Base-by-base conservation (phyloP, 2,888 invertebrate genomes). In the Cabera pusaria region DNA sequence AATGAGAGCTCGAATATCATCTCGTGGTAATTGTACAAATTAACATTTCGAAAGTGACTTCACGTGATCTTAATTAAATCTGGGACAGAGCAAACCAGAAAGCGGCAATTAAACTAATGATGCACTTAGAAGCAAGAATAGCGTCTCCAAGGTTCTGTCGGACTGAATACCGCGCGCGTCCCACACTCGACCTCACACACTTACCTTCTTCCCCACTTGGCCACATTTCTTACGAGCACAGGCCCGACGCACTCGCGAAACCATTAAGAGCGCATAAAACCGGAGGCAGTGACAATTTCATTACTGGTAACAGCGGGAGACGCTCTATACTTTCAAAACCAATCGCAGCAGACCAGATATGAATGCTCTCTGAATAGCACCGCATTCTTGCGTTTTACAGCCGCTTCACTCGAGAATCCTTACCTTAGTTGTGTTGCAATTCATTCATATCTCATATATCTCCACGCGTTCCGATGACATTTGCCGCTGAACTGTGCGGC, bases 401-500 rank as follows among this genome's bases (percentile, higher is more conserved):
- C 42, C 27, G 27, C 45, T 49, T 49, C 41, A 17, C 16, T 22
- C 16, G 35, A 31, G 26, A 31, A 35, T 41, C 26, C 32, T 29
- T 33, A 31, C 29, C 21, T 44, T 23, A 36, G 19, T 48, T 45
- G 58, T 51, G 51, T 55, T 47, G 46, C 40, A 36, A 47, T 51
- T 48, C 55, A 59, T 56, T 56, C 49, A 56, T 51, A 52, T 41
- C 52, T 45, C 46, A 17, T 36, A 28, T 38, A 21, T 35, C 36
- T 39, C 47, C 27, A 62, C 61, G 66, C 60, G 59, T 59, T 64
- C 62, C 64, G 70, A 69, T 77, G 85, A 77, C 86, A 85, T 86
- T 87, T 87, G 63, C 56, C 49, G 58, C 56, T 19, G 33, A 26
- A 38, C 38, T 8, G 24, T 64, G 56, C 44, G 44, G 48, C 54